A percentile compares a stretch with the other conserved stretches of the same genome.
Conservation (phyloP, 2,888 invertebrate genomes). For the Pantelozetes paolii region DNA sequence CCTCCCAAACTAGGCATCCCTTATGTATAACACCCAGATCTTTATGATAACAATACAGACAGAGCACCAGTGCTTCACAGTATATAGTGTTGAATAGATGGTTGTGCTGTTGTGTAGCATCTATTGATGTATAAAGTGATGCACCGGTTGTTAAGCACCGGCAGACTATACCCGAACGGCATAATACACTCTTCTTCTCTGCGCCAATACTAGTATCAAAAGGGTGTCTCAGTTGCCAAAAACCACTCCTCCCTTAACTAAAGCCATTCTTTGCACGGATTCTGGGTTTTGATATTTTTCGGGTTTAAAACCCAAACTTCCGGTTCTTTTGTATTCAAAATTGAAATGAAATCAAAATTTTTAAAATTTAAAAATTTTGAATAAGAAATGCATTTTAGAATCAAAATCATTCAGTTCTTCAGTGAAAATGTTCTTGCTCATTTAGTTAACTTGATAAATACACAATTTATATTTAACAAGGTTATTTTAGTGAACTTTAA, state of each 20-base stretch:
- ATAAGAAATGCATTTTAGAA: too few relatives aligned
- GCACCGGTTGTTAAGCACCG: not conserved
- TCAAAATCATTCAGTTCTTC: too few relatives aligned
- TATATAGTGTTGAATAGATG: not conserved
- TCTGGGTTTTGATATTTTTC: too few relatives aligned
- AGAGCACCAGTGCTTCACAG: not conserved
- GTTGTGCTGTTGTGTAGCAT: not conserved
- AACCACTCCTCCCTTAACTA: not conserved
- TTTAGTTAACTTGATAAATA: too few relatives aligned
- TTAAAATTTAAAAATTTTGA: too few relatives aligned
- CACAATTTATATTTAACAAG: too few relatives aligned
- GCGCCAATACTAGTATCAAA: conserved; percentile 6
- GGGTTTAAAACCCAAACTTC: too few relatives aligned
- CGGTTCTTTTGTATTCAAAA: too few relatives aligned
- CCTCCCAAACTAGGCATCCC: conserved; percentile 13
- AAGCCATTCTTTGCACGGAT: not conserved
- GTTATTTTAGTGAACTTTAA: too few relatives aligned
- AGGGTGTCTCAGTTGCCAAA: not conserved
- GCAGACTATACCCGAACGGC: not conserved
- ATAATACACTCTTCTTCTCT: not conserved
- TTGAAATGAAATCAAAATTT: too few relatives aligned
- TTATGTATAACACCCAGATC: conserved; percentile 11
- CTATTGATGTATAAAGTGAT: not conserved
- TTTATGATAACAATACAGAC: conserved; percentile 1
- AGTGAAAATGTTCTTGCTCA: too few relatives aligned